Evolutionary conservation across 2,888 invertebrate genomes (phyloP).

Genomic region (Podotricha telesiphe): DNA sequence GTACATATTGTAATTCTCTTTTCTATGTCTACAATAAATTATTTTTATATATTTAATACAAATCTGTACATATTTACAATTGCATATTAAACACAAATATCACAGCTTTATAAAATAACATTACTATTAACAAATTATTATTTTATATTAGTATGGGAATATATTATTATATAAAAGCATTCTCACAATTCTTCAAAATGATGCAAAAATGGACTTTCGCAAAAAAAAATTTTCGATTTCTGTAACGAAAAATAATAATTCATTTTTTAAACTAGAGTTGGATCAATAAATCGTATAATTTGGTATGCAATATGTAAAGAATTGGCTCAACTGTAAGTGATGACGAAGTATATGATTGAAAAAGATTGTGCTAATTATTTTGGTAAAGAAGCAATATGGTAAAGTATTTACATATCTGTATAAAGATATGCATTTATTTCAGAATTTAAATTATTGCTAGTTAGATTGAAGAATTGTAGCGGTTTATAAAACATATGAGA

Average conservation of each 20-base stretch:
- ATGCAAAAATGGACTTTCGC: constrained; percentile 21
- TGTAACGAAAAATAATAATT: constrained; percentile 35
- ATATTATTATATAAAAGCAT: constrained; percentile 10
- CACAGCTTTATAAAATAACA: constrained; percentile 60
- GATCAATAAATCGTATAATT: background rate
- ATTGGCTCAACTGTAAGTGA: background rate
- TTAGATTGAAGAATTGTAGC: no score
- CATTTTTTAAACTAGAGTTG: constrained; percentile 3
- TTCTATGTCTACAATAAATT: constrained; percentile 65
- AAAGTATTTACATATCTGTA: no score
- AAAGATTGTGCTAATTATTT: background rate
- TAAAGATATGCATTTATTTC: no score
- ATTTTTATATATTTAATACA: constrained; percentile 54
- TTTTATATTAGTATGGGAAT: constrained; percentile 27
- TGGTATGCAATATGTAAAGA: no score
- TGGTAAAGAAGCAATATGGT: no score
- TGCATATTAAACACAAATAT: constrained; percentile 63
- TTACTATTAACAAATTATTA: constrained; percentile 47
- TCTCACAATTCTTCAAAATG: constrained; percentile 27
- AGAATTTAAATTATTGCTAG: no score
- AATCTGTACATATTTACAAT: constrained; percentile 68
- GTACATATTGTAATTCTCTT: constrained; percentile 62
- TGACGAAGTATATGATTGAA: background rate
- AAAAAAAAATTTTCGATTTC: no score
- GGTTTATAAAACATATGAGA: no score